These are phyloP conservation scores for Poliocrania exsul DNA, from an alignment of 2,797 vertebrate species.

Conservation along the genomic window DNA sequence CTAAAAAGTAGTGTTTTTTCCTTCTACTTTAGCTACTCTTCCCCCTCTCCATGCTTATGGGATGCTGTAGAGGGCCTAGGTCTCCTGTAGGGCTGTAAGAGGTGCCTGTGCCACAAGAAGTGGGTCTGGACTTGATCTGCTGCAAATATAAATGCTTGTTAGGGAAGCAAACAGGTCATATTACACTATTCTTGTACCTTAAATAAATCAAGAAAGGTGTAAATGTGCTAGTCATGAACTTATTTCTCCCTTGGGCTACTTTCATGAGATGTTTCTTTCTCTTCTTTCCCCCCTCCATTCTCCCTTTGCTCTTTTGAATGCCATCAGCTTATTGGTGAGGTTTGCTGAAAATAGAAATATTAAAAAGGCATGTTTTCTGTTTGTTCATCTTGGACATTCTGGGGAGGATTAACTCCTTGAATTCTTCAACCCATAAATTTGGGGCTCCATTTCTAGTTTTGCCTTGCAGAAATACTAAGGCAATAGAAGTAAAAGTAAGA, in stretches of 20 bases:
- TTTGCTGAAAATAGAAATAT: background rate
- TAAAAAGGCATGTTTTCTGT: background rate
- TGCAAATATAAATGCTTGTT: constrained; percentile 31
- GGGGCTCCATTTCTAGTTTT: background rate
- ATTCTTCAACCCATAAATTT: background rate
- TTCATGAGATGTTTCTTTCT: constrained; percentile 49
- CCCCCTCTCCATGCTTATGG: fast-evolving
- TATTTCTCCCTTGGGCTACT: constrained; percentile 61
- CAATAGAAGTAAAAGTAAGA: background rate
- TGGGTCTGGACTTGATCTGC: constrained; percentile 56
- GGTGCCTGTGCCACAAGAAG: background rate
- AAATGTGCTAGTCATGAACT: constrained; percentile 61
- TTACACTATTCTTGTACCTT: constrained; percentile 56
- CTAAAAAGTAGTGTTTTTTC: background rate
- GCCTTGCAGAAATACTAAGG: background rate
- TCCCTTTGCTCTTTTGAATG: constrained; percentile 3
- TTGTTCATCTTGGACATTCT: background rate
- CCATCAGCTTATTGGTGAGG: background rate
- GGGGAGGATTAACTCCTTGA: background rate
- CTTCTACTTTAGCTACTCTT: background rate
- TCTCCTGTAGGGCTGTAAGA: background rate
- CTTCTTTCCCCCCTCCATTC: background rate
- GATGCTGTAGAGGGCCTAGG: background rate
- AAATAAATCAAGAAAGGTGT: constrained; percentile 70
- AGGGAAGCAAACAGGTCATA: constrained; percentile 51